phyloP scores from a whole-genome alignment of 2,113 vertebrate species.

The Aviceda subcristata region DNA sequence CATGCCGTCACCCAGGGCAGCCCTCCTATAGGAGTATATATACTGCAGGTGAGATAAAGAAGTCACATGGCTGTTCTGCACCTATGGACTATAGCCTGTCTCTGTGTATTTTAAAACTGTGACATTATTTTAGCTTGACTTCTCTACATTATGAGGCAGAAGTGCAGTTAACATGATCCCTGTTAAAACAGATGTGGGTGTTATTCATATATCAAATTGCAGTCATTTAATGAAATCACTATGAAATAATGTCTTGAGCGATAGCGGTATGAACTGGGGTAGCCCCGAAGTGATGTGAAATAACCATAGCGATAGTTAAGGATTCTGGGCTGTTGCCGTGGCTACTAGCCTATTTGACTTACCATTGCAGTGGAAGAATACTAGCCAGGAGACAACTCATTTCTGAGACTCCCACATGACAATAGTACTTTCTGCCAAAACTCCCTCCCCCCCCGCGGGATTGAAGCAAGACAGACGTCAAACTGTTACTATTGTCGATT shows the following conservation, averaged over 20 bases:
- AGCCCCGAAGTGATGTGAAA: slow-evolving; percentile 27
- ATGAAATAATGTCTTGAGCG: slow-evolving; percentile 40
- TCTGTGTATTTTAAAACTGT: not conserved
- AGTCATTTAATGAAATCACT: slow-evolving; percentile 31
- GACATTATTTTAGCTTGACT: not conserved
- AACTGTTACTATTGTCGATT: slow-evolving; percentile 49
- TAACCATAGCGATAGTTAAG: slow-evolving; percentile 39
- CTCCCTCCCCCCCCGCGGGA: not conserved
- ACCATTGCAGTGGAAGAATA: slow-evolving; percentile 32
- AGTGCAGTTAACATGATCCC: not conserved
- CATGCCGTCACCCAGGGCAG: not conserved
- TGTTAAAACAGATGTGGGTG: not conserved
- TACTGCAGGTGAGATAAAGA: not conserved
- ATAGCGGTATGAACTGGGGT: slow-evolving; percentile 39
- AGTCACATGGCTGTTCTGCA: not conserved
- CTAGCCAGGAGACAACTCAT: slow-evolving; percentile 58
- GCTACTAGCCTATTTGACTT: slow-evolving; percentile 58
- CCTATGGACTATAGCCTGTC: not conserved
- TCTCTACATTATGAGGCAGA: not conserved
- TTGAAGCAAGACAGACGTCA: slow-evolving; percentile 51
- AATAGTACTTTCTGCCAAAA: slow-evolving; percentile 42
- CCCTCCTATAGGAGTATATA: not conserved
- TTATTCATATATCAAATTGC: slow-evolving; percentile 24
- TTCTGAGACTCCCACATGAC: slow-evolving; percentile 52
- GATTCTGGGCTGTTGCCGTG: slow-evolving; percentile 50